Evolutionary conservation across 1,140 invertebrate genomes (phyloP).

Genomic region (Helicoverpa zea): DNA sequence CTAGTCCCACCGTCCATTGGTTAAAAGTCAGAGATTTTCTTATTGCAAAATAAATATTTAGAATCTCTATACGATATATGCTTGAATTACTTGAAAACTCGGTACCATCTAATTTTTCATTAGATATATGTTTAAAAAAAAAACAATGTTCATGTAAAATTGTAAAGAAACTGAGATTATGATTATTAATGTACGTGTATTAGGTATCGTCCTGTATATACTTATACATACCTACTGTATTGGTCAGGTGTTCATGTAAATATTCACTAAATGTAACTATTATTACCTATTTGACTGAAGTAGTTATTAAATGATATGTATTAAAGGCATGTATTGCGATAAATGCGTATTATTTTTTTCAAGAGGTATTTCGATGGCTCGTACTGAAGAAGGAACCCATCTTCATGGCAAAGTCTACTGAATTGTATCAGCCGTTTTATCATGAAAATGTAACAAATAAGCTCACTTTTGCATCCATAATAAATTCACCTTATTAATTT

Average conservation of each 20-base stretch:
- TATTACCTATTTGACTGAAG: slow-evolving; percentile 43
- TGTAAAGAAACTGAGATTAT: slow-evolving; percentile 19
- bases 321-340: slow-evolving; percentile 34
- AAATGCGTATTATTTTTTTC: neutral
- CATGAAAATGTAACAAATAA: too few species aligned
- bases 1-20: too few species aligned
- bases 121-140: neutral
- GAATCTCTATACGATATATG: neutral
- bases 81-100: neutral
- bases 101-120: neutral
- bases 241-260: slow-evolving; percentile 34
- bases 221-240: slow-evolving; percentile 3
- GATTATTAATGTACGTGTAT: slow-evolving; percentile 9
- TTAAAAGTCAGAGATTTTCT: neutral
- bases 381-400: too few species aligned
- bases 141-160: neutral
- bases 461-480: too few species aligned
- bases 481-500: neutral
- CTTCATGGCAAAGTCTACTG: too few species aligned
- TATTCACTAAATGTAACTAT: slow-evolving; percentile 39
- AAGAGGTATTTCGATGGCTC: too few species aligned
- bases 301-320: slow-evolving; percentile 45
- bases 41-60: neutral
- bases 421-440: too few species aligned
- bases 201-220: slow-evolving; percentile 5